Evolutionary conservation across 2,797 vertebrate genomes (phyloP), one percentile per base, ranked within the genome.

Genomic region (Periparus ater): DNA sequence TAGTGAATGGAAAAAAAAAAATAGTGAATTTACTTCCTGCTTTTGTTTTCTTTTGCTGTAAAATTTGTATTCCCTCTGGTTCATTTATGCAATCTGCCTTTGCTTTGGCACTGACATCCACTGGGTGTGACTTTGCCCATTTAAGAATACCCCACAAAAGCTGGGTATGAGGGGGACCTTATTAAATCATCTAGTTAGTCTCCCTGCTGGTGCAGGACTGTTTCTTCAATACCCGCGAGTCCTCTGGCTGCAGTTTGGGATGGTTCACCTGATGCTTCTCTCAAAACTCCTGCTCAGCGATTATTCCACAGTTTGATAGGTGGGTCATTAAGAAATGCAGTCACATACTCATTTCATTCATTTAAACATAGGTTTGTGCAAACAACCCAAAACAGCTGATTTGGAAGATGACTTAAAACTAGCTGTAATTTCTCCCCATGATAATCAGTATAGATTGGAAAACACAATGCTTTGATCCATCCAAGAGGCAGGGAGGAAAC

Each of bases 11-110:
- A 30, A 82, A 79, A 84, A 79, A 84, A 32, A 78, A 29, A 36
- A 72, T 61, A 25, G 54, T 80, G 29, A 77, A 17, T 42, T 87
- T 79, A 36, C 42, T 87, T 94, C 54, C 60, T 91, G 32, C 8
- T 74, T 93, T 89, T 84, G n/a, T 17, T 75, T 95, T 96, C 11
- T 17, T 96, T 76, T 83, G 34, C 54, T 88, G 42, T 84, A 68
- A 91, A 95, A 82, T 85, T 92, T 36, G 47, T 42, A 55, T 25
- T 60, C 68, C 13, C 51, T 32, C n/a, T 18, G 72, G 27, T 44
- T 55, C 47, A 26, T 85, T 91, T 95, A 83, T 5, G 0, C 50
- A 78, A 45, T 75, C 48, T 9, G 16, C 34, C 47, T 95, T 68
- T 3, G 2, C 26, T 79, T 40, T 75, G 91, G 70, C 66, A 36